These are phyloP conservation scores for Perca fluviatilis DNA, from an alignment of 2,113 vertebrate genomes.

Conservation along the genomic window DNA sequence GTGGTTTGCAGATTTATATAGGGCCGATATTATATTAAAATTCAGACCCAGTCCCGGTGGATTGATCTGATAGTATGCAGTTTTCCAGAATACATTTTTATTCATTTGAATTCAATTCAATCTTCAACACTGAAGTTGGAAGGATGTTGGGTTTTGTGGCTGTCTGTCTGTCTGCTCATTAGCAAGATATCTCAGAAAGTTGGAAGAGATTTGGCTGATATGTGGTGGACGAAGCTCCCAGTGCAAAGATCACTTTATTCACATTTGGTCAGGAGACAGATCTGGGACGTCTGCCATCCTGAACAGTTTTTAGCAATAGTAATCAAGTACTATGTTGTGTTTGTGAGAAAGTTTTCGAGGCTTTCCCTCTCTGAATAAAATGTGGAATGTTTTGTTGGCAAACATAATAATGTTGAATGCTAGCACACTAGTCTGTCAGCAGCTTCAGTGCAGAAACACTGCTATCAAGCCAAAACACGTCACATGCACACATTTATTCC, in stretches of 20 bases:
- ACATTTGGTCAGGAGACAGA: conserved; percentile 10
- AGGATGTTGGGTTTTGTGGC: not conserved
- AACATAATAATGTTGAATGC: not conserved
- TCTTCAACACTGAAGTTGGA: not conserved
- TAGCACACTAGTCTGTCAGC: not conserved
- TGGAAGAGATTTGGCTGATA: conserved; percentile 4
- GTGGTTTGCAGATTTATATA: not conserved
- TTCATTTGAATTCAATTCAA: not conserved
- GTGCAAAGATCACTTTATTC: conserved; percentile 36
- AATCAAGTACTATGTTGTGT: conserved; percentile 2
- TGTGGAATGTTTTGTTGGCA: conserved; percentile 8
- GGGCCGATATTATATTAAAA: not conserved
- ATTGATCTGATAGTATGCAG: not conserved
- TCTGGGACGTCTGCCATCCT: conserved; percentile 33
- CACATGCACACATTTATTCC: conserved; percentile 4
- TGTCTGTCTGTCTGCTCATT: not conserved
- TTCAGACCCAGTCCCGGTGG: not conserved
- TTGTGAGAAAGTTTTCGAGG: conserved; percentile 10
- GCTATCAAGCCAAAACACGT: not conserved
- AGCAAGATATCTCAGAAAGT: not conserved
- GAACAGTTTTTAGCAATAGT: not conserved
- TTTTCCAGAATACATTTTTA: conserved; percentile 8
- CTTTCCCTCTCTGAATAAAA: conserved; percentile 19
- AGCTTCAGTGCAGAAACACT: conserved; percentile 16
- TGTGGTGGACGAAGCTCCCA: not conserved